Percentiles rank a stretch among this genome's conserved stretches.
Conservation (phyloP, 2,797 vertebrate genomes). For the Characodon lateralis region DNA sequence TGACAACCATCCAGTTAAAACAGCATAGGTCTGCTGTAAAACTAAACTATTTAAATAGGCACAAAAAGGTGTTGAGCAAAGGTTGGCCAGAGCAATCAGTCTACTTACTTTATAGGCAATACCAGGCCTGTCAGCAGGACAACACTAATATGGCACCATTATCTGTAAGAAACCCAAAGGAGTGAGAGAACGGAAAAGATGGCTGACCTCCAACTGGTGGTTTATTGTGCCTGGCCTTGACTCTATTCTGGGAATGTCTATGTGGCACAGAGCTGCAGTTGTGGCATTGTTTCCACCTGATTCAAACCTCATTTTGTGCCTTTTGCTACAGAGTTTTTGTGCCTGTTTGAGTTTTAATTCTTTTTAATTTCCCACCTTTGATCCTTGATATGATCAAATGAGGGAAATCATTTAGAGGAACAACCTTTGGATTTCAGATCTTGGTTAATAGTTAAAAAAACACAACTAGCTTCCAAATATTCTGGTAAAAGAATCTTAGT, state of each 20-base stretch:
- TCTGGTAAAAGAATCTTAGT: not conserved
- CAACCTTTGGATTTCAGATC: not conserved
- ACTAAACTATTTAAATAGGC: constrained; percentile 28
- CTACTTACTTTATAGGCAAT: constrained; percentile 14
- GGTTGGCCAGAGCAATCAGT: constrained; percentile 15
- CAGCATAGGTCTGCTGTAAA: constrained; percentile 20
- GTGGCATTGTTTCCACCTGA: constrained; percentile 9
- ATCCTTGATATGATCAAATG: not conserved
- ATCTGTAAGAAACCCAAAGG: constrained; percentile 36
- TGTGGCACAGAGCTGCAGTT: constrained; percentile 1
- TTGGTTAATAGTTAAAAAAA: not conserved
- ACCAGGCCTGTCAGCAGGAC: constrained; percentile 27
- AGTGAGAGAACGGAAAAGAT: constrained; percentile 29
- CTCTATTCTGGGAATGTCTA: constrained; percentile 14
- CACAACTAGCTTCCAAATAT: not conserved
- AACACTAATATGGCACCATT: constrained; percentile 22
- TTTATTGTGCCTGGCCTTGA: constrained; percentile 14
- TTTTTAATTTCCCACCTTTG: not conserved
- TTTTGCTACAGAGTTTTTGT: not conserved
- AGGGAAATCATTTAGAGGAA: not conserved
- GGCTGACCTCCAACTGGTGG: constrained; percentile 28
- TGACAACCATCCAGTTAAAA: constrained; percentile 35
- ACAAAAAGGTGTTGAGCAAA: constrained; percentile 10
- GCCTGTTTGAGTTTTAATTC: not conserved
- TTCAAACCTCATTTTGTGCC: constrained; percentile 3